Base-by-base conservation (phyloP, 2,797 vertebrate genomes). In the Epinephelus malabaricus region DNA sequence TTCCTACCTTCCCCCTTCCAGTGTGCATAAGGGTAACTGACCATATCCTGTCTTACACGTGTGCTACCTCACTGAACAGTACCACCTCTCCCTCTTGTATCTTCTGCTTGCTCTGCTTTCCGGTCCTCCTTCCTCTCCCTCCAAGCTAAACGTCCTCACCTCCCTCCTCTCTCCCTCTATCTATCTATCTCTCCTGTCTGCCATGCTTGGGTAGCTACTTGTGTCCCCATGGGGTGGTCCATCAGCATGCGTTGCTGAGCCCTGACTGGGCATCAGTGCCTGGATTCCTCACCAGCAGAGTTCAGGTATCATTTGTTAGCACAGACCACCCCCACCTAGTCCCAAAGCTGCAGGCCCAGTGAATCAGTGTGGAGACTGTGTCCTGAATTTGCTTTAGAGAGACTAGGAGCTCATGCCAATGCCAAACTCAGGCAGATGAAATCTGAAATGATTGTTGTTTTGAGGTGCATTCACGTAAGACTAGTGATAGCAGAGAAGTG, bases 261-360 rank as follows among this genome's bases (percentile, higher is more conserved):
- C 59, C 77, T 90, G 88, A 87, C 89, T 87, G 82, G 78, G 75
- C 85, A 88, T 88, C 87, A 85, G 78, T 53, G 80, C 78, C 66
- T 79, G 71, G 74, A 83, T 76, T 89, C 76, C 65, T 73, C 70
- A 79, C 70, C 71, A 78, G 79, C 53, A 56, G 60, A 81, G 79
- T 87, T 90, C 82, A 89, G 89, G 83, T 90, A 86, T 93, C 87
- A 87, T 90, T 86, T 91, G 89, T 90, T 87, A 62, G 90, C 84
- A 79, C 76, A 75, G 51, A 78, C 54, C 58, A 47, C 14, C 49
- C 61, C 8, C 81, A 75, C 47, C 3, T 18, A 55, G 74, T 86
- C 76, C 85, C 81, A 76, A 63, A 71, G 85, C 84, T 64, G 34
- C 64, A 51, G 59, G 53, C 65, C 68, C 40, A 73, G 62, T 60